Conservation (phyloP, 1,140 invertebrate genomes). For the Drosophila teissieri region DNA sequence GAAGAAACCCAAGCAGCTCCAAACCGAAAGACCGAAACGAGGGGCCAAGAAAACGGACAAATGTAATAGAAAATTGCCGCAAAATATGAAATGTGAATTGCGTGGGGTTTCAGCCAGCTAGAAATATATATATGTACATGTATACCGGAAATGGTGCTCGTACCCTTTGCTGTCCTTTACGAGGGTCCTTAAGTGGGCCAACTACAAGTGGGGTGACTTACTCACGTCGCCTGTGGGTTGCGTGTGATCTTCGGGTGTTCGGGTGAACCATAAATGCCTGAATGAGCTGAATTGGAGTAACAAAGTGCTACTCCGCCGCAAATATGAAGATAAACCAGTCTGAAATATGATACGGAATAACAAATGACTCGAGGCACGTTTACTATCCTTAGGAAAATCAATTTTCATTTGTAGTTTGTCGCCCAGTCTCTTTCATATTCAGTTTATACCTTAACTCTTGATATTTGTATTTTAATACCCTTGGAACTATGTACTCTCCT, state of each 20-base stretch:
- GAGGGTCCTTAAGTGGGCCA: constrained; percentile 39
- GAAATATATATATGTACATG: neutral
- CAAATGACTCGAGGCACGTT: constrained; percentile 3
- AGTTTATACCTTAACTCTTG: no score
- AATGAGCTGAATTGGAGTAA: constrained; percentile 35
- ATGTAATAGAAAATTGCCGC: constrained; percentile 56
- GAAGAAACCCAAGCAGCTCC: constrained; percentile 13
- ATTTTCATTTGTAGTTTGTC: neutral
- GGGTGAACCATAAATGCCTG: constrained; percentile 23
- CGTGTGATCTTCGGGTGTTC: constrained; percentile 16
- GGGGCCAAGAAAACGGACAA: constrained; percentile 33
- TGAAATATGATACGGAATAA: constrained; percentile 30
- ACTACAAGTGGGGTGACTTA: constrained; percentile 33
- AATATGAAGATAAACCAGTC: neutral
- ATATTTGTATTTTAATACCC: neutral
- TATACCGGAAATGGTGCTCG: constrained; percentile 1
- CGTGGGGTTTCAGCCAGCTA: constrained; percentile 4
- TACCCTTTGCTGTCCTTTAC: neutral
- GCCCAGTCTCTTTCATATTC: neutral
- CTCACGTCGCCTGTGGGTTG: constrained; percentile 22
- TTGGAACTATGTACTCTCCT: neutral
- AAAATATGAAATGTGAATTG: constrained; percentile 52
- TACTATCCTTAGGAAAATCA: constrained; percentile 6
- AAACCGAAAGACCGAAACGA: constrained; percentile 4
- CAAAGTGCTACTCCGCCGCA: constrained; percentile 29